Percentiles rank a stretch among this genome's conserved stretches.
Evolutionary conservation across 1,140 invertebrate genomes (phyloP).

Genomic region (honey bee (Apis mellifera)): DNA sequence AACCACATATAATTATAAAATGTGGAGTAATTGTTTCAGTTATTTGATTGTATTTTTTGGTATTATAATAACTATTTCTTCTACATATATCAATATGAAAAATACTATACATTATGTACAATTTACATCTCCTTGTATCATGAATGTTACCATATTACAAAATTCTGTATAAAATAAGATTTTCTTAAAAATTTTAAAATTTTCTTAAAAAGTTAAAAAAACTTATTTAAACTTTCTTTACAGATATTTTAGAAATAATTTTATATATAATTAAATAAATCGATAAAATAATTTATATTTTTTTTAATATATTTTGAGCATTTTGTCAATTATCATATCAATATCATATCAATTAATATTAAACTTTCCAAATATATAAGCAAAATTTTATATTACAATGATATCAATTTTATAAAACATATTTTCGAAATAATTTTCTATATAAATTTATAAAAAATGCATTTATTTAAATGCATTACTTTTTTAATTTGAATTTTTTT

Average conservation of each 20-base stretch:
- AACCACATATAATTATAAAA: constrained; percentile 1
- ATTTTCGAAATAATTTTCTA: background rate
- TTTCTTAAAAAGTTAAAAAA: background rate
- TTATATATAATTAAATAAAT: background rate
- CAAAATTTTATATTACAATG: background rate
- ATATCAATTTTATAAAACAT: background rate
- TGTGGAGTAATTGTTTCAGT: constrained; percentile 76
- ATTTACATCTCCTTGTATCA: constrained; percentile 85
- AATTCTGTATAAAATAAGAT: background rate
- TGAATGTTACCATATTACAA: constrained; percentile 77
- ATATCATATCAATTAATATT: no score
- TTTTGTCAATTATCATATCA: no score
- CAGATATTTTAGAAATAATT: background rate
- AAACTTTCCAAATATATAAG: background rate
- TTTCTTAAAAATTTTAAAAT: no score
- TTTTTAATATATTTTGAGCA: background rate
- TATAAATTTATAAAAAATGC: no score
- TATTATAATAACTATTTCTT: constrained; percentile 82
- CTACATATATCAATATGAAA: constrained; percentile 84
- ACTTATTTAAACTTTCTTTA: background rate
- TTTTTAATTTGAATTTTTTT: no score
- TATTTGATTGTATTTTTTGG: constrained; percentile 82
- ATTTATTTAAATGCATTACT: no score
- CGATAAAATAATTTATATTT: background rate
- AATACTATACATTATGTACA: constrained; percentile 83